A percentile compares a stretch with the other conserved stretches of the same genome.
Conservation (phyloP, 2,888 invertebrate genomes). For the Anaspis maculata region DNA sequence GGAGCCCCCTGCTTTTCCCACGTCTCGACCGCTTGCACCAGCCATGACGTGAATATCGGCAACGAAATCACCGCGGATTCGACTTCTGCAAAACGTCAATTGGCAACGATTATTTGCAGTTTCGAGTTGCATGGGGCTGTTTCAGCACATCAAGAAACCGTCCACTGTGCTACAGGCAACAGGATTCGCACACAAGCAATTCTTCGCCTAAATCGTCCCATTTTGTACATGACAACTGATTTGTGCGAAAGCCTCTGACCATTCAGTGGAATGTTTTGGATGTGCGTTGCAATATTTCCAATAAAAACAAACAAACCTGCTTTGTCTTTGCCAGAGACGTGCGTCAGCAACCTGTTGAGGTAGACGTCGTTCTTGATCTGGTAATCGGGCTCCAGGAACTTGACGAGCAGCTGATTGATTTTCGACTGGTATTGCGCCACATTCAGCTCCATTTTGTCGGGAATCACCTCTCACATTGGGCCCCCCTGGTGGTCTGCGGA, state of each 20-base stretch:
- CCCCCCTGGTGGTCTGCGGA: no score
- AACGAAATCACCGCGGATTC: conserved; percentile 31
- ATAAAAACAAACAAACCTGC: conserved; percentile 32
- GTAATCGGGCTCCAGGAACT: conserved; percentile 51
- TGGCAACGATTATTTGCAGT: not conserved
- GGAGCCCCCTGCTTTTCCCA: conserved; percentile 28
- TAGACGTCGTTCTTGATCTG: conserved; percentile 54
- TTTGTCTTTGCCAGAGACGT: conserved; percentile 48
- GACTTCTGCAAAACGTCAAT: conserved; percentile 32
- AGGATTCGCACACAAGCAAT: no score
- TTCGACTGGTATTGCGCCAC: conserved; percentile 42
- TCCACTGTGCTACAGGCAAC: no score
- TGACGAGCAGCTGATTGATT: conserved; percentile 49
- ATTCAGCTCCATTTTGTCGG: conserved; percentile 26
- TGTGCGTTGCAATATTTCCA: not conserved
- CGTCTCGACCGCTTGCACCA: conserved; percentile 38
- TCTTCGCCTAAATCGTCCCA: no score
- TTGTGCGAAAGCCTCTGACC: no score
- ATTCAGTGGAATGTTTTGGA: no score
- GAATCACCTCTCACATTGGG: no score
- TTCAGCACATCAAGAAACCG: no score
- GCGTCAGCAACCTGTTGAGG: conserved; percentile 55
- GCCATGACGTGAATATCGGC: conserved; percentile 41
- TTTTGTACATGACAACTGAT: no score
- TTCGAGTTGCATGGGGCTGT: no score